Base-by-base conservation (phyloP, 2,797 vertebrate genomes). In the Esox masquinongy region DNA sequence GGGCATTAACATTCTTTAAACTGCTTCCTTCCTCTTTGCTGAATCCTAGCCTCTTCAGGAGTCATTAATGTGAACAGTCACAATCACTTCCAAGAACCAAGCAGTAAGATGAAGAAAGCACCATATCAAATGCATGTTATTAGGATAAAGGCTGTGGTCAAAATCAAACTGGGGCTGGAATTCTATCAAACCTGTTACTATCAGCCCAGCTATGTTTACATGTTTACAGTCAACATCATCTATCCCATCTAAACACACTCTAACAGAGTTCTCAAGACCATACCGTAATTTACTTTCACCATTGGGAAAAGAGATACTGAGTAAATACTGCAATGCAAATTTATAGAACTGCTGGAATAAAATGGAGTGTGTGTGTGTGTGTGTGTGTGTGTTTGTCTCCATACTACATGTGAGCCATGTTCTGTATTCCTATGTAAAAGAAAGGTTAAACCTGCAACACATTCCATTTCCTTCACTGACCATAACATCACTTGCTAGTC, bases 401-500 rank as follows among this genome's bases (percentile, higher is more conserved):
- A 17, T 15, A 50, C n/a, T 47, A 26, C 29, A 68, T 16, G 31
- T 76, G 47, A 47, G 72, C 63, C 56, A 26, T 24, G 8, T 49
- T 73, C 76, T 72, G n/a, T 17, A 64, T 61, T 74, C 77, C 74
- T 29, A 49, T 12, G 31, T 53, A 24, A 34, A 74, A 74, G 76
- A 29, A 71, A 68, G 68, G 43, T 72, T 24, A 59, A 8, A 59
- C 78, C 67, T 70, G 56, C 47, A 75, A 77, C 61, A 53, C 61
- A 73, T 63, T 78, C 73, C 68, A 61, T 64, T 73, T 83, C 82
- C 74, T 47, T 70, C 82, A 69, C 83, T 7, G 72, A 86, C 89
- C 86, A 31, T 74, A 9, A 70, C 73, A 80, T 82, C 92, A 94
- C 93, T 4, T 93, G 83, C 92, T 50, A 51, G 71, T 82, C 68